Evolutionary conservation across 2,888 invertebrate species (phyloP).

Genomic region (Antitype chi): DNA sequence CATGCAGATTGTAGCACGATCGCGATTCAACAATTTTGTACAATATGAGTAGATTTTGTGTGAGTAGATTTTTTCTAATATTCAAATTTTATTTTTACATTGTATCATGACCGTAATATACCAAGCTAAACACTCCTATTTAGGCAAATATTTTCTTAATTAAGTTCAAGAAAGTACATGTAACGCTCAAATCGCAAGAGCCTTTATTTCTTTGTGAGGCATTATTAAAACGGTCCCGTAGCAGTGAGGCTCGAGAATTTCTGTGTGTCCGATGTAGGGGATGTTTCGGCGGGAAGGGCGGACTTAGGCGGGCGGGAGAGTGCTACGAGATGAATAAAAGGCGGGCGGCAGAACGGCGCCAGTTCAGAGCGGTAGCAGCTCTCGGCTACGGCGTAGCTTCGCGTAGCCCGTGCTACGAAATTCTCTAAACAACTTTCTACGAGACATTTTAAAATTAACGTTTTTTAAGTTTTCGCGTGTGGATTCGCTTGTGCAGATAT

Average conservation of each 20-base stretch:
- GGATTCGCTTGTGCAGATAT: conserved; percentile 49
- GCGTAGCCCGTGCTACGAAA: conserved; percentile 75
- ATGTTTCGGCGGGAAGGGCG: conserved; percentile 67
- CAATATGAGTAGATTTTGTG: neutral
- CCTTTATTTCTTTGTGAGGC: conserved; percentile 56
- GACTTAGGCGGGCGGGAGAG: conserved; percentile 57
- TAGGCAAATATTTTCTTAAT: conserved; percentile 47
- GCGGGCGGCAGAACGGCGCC: conserved; percentile 74
- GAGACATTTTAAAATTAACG: conserved; percentile 49
- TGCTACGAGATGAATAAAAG: conserved; percentile 77
- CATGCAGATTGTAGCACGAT: neutral
- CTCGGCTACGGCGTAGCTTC: conserved; percentile 75
- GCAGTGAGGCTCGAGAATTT: conserved; percentile 56
- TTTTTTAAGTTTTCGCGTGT: conserved; percentile 58
- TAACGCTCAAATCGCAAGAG: conserved; percentile 51
- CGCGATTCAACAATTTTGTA: neutral
- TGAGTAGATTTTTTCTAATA: neutral
- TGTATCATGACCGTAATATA: neutral
- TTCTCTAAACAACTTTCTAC: conserved; percentile 75
- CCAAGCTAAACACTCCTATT: conserved; percentile 19
- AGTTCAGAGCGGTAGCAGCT: conserved; percentile 82
- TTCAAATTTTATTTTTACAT: neutral
- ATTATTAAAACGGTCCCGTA: conserved; percentile 64
- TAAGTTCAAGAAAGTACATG: conserved; percentile 50
- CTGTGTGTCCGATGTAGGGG: conserved; percentile 53